A percentile compares a stretch with the other conserved stretches of the same genome.
Conservation (phyloP, 2,113 vertebrate species). For the Colinus virginianus region DNA sequence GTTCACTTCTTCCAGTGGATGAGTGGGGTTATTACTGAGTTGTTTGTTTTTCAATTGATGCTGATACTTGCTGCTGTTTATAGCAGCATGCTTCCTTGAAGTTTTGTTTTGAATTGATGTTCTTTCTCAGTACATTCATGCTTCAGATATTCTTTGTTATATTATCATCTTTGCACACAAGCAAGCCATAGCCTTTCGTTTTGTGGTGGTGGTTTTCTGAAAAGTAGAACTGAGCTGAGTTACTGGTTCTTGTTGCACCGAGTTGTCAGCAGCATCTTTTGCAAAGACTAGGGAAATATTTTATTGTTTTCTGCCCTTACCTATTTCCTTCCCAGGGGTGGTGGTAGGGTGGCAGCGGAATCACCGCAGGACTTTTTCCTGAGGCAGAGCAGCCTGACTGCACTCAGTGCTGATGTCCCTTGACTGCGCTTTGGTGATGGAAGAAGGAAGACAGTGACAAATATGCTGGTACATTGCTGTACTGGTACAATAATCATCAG, state of each 20-base stretch:
- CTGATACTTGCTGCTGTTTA: not conserved
- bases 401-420: not conserved
- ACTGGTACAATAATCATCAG: not conserved
- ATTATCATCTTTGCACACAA: not conserved
- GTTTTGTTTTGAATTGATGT: not conserved
- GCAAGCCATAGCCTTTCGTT: not conserved
- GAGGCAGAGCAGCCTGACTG: not conserved
- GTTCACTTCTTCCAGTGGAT: not conserved
- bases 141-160: not conserved
- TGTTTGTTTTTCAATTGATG: not conserved
- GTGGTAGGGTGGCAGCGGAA: not conserved
- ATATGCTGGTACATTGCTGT: not conserved
- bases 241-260: not conserved
- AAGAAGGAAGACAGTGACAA: not conserved
- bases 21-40: not conserved
- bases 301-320: not conserved
- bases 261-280: not conserved
- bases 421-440: not conserved
- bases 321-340: not conserved
- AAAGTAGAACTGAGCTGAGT: not conserved
- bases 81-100: not conserved
- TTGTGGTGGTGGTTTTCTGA: not conserved
- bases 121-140: not conserved
- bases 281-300: not conserved
- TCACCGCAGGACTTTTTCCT: not conserved